Conservation (phyloP, 35 echinoderm and acorn worm species). For the Anneissia japonica region DNA sequence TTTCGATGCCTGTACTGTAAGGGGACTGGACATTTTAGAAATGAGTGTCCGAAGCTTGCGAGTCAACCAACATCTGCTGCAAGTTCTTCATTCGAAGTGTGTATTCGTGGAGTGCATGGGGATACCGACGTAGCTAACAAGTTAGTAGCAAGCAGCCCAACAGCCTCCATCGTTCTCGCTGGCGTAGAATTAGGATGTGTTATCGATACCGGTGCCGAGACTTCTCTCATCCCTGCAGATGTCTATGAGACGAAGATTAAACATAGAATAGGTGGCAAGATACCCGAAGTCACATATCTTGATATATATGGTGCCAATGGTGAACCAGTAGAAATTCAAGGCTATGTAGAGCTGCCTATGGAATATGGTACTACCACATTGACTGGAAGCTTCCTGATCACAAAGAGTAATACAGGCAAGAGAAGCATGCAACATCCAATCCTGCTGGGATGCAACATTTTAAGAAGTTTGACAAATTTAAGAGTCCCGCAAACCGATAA, state of each 20-base stretch:
- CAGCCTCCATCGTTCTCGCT: constrained; percentile 1
- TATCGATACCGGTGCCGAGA: constrained; percentile 12
- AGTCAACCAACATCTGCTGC: no score
- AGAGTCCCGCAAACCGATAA: no score
- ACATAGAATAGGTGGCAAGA: neutral
- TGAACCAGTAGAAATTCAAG: neutral
- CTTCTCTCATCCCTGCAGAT: neutral
- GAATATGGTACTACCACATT: neutral
- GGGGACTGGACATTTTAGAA: no score
- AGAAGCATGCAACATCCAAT: neutral
- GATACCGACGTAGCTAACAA: no score
- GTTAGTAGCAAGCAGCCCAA: constrained; percentile 1
- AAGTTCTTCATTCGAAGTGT: no score
- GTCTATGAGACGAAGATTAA: constrained; percentile 7
- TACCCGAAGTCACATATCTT: neutral
- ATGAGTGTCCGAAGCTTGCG: no score
- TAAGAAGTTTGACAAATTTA: neutral
- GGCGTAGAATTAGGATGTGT: constrained; percentile 16
- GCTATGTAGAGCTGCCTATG: neutral
- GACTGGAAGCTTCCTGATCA: constrained; percentile 10
- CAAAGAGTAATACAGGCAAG: neutral
- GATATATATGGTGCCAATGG: neutral
- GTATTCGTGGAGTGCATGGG: no score
- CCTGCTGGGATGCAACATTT: constrained; percentile 18
- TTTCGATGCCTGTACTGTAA: no score